These are phyloP conservation scores for Arion vulgaris DNA, from an alignment of 1,140 invertebrate genomes.

Conservation along the genomic window DNA sequence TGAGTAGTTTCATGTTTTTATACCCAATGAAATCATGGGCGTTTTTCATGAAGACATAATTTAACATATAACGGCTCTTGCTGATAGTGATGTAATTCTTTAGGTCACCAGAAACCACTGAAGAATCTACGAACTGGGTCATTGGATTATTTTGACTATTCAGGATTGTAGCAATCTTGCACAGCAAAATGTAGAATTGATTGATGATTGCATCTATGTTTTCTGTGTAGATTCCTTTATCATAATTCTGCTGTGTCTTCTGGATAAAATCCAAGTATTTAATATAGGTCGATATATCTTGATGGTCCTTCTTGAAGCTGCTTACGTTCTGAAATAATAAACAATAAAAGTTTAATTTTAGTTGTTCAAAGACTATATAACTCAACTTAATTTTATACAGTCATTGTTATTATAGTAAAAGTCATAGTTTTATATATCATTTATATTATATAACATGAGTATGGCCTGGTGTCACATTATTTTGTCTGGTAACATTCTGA, in stretches of 20 bases:
- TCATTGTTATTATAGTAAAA: too few species aligned
- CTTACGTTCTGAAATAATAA: background rate
- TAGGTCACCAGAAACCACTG: background rate
- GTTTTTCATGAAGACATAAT: background rate
- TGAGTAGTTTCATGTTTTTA: constrained; percentile 1
- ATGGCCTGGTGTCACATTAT: too few species aligned
- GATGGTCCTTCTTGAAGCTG: background rate
- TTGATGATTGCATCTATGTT: background rate
- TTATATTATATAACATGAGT: too few species aligned
- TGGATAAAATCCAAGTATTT: background rate
- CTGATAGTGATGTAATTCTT: background rate
- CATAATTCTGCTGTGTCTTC: too few species aligned
- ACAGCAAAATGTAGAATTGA: background rate
- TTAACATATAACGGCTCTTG: background rate
- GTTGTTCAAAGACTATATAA: too few species aligned
- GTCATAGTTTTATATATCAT: too few species aligned
- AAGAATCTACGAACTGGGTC: background rate
- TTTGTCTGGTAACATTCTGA: too few species aligned
- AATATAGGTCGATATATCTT: background rate
- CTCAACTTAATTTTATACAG: too few species aligned
- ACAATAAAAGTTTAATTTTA: background rate
- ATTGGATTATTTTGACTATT: background rate
- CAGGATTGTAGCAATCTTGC: background rate
- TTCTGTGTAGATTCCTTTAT: background rate
- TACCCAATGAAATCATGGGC: background rate